phyloP scores from a whole-genome alignment of 2,113 vertebrate genomes.

The Cottus gobio region DNA sequence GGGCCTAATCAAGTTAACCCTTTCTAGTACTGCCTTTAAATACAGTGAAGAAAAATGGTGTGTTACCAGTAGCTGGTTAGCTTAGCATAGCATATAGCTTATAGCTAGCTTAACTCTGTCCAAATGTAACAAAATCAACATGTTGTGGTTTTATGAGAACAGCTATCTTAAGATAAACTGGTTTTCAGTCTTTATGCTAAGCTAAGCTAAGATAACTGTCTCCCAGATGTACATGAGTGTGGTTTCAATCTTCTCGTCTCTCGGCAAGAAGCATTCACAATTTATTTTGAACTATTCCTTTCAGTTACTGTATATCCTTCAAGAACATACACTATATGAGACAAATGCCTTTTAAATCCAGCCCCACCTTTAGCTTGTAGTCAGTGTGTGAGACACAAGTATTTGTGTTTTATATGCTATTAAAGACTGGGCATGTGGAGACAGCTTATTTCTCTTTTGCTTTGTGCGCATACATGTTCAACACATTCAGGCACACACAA shows the following conservation, averaged over 20 bases:
- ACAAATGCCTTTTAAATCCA: constrained; percentile 8
- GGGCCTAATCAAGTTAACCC: neutral
- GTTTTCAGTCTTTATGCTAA: constrained; percentile 1
- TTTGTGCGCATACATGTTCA: neutral
- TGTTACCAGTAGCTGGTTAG: neutral
- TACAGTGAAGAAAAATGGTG: neutral
- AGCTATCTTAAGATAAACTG: neutral
- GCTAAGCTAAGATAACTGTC: neutral
- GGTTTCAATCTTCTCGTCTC: neutral
- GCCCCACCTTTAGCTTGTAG: constrained; percentile 10
- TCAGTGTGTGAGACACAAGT: constrained; percentile 29
- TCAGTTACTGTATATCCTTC: neutral
- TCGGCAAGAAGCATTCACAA: neutral
- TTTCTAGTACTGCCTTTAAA: neutral
- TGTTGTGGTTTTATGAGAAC: neutral
- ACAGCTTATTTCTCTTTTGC: constrained; percentile 41
- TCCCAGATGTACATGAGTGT: neutral
- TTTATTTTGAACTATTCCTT: neutral
- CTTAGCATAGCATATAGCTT: neutral
- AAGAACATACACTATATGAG: neutral
- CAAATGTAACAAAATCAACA: neutral
- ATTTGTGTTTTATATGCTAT: constrained; percentile 54
- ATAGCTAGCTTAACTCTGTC: neutral
- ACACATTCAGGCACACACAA: constrained; percentile 18
- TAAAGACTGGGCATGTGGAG: constrained; percentile 25